Base-by-base conservation (phyloP, 1,140 invertebrate species). In the Laodelphax striatellus region DNA sequence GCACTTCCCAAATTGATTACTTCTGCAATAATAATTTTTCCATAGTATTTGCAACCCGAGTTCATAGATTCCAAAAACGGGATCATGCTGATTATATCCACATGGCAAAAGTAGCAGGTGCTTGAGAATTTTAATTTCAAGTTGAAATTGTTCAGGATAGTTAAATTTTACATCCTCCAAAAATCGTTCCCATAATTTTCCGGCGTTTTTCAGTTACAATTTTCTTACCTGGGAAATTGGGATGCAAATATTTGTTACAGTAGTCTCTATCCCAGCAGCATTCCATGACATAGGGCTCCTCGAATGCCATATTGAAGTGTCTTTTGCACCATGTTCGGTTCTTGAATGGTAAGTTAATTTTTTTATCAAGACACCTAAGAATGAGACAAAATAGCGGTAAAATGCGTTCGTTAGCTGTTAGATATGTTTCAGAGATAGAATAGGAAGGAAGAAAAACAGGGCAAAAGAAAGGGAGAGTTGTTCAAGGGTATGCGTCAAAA, bases 291-390 rank as follows among this genome's bases (percentile, higher is more conserved):
- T 38, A 38, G 34, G 34, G 34, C 34, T 38, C 34, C 9, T 38
- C 34, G 11, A 38, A 38, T 9, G 65, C 68, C 58, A 68, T 66
- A 56, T 67, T 66, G 52, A 69, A 71, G 52, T 38, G 34, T 9
- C 11, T 38, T 38, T 68, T 75, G 75, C 85, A 88, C 75, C 73
- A 76, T 63, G 78, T 72, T 43, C 85, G 82, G 63, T 79, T 75
- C 73, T 85, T 85, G 65, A 83, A 84, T 67, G 86, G 86, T 69
- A 87, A 83, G 77, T 82, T 82, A 64, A 81, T 72, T 65, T 73
- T 73, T 77, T 77, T 78, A 69, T 82, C 71, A 67, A 86, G 75
- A 75, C 87, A 89, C 73, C 86, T 87, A 57, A 55, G 28, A 24
- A 55, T 17, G 28, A 34, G 28, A 34, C 19, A 55, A 55, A 24